A percentile compares a stretch with the other conserved stretches of the same genome.
Conservation (phyloP, 2,888 invertebrate genomes). For the Eupithecia abbreviata region DNA sequence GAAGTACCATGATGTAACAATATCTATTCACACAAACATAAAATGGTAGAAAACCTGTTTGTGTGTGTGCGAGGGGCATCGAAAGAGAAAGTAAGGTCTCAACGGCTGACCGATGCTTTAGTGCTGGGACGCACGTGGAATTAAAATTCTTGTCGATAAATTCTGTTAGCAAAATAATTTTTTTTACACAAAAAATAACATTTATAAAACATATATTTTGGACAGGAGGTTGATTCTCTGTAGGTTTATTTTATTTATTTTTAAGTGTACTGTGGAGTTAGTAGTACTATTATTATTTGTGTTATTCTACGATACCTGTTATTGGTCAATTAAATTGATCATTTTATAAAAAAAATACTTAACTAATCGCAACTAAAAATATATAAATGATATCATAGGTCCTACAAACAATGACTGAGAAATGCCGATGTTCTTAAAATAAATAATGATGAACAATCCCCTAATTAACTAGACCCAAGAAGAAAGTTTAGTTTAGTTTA, state of each 20-base stretch:
- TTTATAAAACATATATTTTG: background rate
- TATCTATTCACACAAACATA: slow-evolving; percentile 56
- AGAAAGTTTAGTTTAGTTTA: no score
- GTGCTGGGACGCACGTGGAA: slow-evolving; percentile 45
- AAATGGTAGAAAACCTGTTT: slow-evolving; percentile 39
- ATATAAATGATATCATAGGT: background rate
- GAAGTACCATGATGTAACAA: slow-evolving; percentile 70
- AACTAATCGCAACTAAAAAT: background rate
- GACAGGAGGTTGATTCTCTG: no score
- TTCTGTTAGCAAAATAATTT: background rate
- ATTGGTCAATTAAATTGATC: no score
- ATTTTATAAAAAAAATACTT: background rate
- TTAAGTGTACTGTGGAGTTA: no score
- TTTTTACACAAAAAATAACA: background rate
- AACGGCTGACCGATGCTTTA: slow-evolving; percentile 61
- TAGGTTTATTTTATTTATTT: no score
- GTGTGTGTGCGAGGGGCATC: slow-evolving; percentile 61
- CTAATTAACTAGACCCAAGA: background rate
- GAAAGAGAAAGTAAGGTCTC: slow-evolving; percentile 80
- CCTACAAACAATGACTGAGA: background rate
- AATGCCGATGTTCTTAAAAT: background rate
- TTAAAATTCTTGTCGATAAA: slow-evolving; percentile 31
- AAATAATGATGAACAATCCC: background rate
- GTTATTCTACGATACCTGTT: no score
- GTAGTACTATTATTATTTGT: no score